Percentiles rank a stretch among this genome's conserved stretches.
phyloP scores from a whole-genome alignment of 2,113 vertebrate genomes.

The Casuarius casuarius region DNA sequence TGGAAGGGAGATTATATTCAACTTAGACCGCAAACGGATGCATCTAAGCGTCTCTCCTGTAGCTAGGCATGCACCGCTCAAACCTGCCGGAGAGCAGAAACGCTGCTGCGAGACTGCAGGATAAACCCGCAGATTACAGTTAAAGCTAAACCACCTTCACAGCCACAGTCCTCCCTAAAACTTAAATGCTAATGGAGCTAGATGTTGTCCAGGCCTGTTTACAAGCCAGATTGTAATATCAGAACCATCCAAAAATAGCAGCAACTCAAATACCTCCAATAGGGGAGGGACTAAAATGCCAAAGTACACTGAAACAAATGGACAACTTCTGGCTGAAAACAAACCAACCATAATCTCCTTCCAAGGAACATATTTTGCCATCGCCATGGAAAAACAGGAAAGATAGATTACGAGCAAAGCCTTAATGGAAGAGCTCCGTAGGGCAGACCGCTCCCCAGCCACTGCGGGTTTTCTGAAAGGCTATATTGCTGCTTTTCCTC shows the following conservation, averaged over 20 bases:
- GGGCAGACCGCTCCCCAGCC: background rate
- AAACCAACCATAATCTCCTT: background rate
- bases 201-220: background rate
- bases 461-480: rapidly evolving
- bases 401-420: background rate
- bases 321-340: background rate
- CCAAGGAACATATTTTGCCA: background rate
- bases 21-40: background rate
- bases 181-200: background rate
- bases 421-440: background rate
- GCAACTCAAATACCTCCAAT: background rate
- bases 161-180: background rate
- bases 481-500: background rate
- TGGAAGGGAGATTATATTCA: background rate
- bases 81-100: background rate
- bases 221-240: background rate
- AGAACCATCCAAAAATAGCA: background rate
- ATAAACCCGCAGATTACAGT: background rate
- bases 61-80: background rate
- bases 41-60: background rate
- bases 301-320: background rate
- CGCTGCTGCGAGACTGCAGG: background rate
- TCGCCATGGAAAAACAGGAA: background rate
- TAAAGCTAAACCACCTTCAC: background rate
- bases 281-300: background rate